These are phyloP conservation scores for Chymomyza costata DNA, from an alignment of 1,140 invertebrate species.

Conservation along the genomic window DNA sequence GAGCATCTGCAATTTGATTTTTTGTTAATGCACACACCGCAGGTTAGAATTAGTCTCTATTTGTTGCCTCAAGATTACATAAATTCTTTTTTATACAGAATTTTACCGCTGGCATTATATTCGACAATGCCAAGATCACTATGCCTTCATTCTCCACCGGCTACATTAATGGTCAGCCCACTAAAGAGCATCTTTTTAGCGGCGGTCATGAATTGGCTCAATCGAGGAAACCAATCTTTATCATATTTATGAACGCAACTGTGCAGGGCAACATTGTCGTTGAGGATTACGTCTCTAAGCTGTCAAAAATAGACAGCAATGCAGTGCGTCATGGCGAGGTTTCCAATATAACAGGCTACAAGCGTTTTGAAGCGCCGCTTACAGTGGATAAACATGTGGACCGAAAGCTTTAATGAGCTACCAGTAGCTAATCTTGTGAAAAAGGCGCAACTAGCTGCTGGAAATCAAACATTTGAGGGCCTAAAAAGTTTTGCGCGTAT, in stretches of 20 bases:
- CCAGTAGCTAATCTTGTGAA: conserved; percentile 29
- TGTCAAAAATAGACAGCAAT: conserved; percentile 33
- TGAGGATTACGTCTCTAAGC: conserved; percentile 33
- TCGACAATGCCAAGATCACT: conserved; percentile 46
- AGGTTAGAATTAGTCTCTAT: no score
- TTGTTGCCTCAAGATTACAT: not conserved
- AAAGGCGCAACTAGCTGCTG: conserved; percentile 13
- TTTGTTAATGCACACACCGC: conserved; percentile 30
- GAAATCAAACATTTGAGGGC: conserved; percentile 23
- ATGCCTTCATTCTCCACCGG: conserved; percentile 21
- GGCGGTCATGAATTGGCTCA: not conserved
- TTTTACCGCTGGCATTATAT: conserved; percentile 16
- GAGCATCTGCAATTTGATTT: conserved; percentile 23
- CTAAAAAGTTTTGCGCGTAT: conserved; percentile 26
- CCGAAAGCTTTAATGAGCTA: conserved; percentile 28
- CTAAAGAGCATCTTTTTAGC: conserved; percentile 40
- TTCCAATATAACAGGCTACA: conserved; percentile 39
- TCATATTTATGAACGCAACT: conserved; percentile 53
- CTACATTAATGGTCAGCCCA: conserved; percentile 39
- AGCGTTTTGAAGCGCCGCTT: conserved; percentile 43
- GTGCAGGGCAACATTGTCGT: conserved; percentile 44
- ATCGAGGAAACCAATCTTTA: conserved; percentile 16
- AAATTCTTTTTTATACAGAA: conserved; percentile 21
- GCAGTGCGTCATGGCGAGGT: conserved; percentile 49
- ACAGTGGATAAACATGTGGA: conserved; percentile 20